phyloP scores from a whole-genome alignment of 1,140 invertebrate species.

The Delia radicum region DNA sequence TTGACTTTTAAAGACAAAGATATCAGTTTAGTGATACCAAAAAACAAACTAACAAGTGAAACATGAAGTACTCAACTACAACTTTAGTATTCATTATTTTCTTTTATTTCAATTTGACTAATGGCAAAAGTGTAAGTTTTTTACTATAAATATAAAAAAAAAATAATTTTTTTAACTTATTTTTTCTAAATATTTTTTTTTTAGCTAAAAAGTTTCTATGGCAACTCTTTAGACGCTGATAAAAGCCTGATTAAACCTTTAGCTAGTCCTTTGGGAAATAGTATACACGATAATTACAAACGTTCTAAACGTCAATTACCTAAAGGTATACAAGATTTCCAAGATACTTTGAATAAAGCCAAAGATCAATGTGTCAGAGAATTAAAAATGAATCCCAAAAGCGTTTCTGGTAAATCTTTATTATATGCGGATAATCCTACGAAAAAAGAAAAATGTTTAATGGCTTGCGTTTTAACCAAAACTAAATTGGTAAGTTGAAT shows the following conservation, averaged over 20 bases:
- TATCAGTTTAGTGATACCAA: too few species aligned
- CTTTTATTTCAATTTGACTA: not conserved
- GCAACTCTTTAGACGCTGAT: not conserved
- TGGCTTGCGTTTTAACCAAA: slow-evolving; percentile 44
- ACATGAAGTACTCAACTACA: not conserved
- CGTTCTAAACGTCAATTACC: slow-evolving; percentile 21
- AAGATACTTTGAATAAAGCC: not conserved
- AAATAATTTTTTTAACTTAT: too few species aligned
- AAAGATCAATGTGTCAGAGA: slow-evolving; percentile 38
- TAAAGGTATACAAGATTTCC: slow-evolving; percentile 15
- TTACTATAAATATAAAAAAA: too few species aligned
- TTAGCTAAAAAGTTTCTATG: not conserved
- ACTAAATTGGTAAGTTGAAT: slow-evolving; percentile 37
- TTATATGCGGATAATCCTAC: slow-evolving; percentile 36
- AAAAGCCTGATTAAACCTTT: slow-evolving; percentile 16
- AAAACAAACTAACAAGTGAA: too few species aligned
- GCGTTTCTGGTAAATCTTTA: slow-evolving; percentile 33
- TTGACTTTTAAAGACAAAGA: too few species aligned
- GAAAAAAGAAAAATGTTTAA: slow-evolving; percentile 43
- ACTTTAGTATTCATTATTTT: not conserved
- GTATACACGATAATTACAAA: slow-evolving; percentile 5
- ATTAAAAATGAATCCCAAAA: slow-evolving; percentile 32
- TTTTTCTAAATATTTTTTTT: too few species aligned
- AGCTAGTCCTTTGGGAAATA: not conserved
- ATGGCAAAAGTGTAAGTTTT: not conserved